A percentile compares a stretch with the other conserved stretches of the same genome.
phyloP scores from a whole-genome alignment of 1,140 invertebrate species.

The Platyura marginata region DNA sequence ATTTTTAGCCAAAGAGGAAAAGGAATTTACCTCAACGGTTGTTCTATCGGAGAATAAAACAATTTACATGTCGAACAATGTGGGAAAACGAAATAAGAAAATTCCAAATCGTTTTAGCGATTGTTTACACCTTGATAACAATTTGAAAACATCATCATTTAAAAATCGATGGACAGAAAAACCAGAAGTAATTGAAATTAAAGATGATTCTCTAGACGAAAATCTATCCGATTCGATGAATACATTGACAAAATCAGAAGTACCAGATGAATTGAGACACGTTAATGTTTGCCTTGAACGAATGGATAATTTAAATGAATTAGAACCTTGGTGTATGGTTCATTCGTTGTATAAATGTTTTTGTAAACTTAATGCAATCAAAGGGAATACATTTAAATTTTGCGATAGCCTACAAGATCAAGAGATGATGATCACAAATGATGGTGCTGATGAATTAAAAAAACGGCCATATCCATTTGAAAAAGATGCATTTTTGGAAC shows the following conservation, averaged over 20 bases:
- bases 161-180: not conserved
- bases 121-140: not conserved
- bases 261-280: conserved; percentile 9
- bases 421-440: no score
- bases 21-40: conserved; percentile 20
- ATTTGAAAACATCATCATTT: not conserved
- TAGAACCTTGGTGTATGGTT: conserved; percentile 19
- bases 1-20: conserved; percentile 19
- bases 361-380: conserved; percentile 12
- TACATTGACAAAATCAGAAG: not conserved
- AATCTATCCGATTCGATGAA: not conserved
- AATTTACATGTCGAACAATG: conserved; percentile 16
- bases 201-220: not conserved
- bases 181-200: not conserved
- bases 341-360: conserved; percentile 23
- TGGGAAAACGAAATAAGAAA: conserved; percentile 19
- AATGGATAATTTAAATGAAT: conserved; percentile 12
- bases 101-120: conserved; percentile 21
- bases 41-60: conserved; percentile 21
- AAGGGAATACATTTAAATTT: conserved; percentile 16
- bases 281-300: conserved; percentile 13
- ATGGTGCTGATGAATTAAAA: no score
- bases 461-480: not conserved
- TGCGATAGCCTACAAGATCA: conserved; percentile 9
- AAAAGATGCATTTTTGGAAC: not conserved